phyloP scores from a whole-genome alignment of 2,888 invertebrate species.

The Cantharis rufa region DNA sequence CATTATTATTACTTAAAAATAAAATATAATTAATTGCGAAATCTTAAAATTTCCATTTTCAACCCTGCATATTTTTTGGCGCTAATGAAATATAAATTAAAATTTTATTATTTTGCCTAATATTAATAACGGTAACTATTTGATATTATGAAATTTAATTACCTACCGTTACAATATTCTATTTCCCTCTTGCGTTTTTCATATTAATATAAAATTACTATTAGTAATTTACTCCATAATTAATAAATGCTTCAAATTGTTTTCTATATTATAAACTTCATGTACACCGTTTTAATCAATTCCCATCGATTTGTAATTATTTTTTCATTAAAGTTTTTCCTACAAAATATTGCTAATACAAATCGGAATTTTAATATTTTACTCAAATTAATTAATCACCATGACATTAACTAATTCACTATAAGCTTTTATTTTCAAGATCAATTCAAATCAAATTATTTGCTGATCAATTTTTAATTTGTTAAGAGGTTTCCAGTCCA shows the following conservation, averaged over 20 bases:
- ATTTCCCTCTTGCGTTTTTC: not conserved
- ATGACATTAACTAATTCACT: not conserved
- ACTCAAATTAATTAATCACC: not conserved
- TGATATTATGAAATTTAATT: not conserved
- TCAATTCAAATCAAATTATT: not conserved
- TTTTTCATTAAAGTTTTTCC: conserved; percentile 4
- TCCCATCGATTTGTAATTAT: conserved; percentile 6
- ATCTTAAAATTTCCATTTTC: not conserved
- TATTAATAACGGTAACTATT: not conserved
- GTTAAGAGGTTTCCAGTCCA: not conserved
- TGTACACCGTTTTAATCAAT: not conserved
- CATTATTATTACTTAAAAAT: not conserved
- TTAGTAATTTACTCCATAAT: not conserved
- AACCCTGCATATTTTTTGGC: too few relatives aligned
- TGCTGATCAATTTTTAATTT: not conserved
- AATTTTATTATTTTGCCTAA: not conserved
- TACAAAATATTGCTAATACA: not conserved
- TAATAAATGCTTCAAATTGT: conserved; percentile 9
- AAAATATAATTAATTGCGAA: not conserved
- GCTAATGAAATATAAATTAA: not conserved
- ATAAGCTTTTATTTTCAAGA: not conserved
- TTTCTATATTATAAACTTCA: not conserved
- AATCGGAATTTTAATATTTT: not conserved
- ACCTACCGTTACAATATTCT: not conserved
- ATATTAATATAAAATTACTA: not conserved